phyloP scores from a whole-genome alignment of 1,140 invertebrate species.

The Drosophila serrata region DNA sequence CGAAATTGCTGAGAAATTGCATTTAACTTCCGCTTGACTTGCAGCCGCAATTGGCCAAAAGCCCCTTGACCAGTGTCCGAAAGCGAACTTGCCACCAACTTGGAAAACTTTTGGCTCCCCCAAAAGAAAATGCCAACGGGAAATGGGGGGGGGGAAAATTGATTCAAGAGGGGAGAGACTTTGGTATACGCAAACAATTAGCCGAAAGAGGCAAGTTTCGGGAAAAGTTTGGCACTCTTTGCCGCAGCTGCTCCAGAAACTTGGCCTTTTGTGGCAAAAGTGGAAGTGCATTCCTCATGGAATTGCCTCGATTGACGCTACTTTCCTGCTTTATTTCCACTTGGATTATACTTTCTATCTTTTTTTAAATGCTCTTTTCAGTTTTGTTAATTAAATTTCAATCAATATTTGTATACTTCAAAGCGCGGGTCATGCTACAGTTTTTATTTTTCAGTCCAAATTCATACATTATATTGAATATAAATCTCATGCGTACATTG shows the following conservation, averaged over 20 bases:
- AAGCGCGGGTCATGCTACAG: background rate
- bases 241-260: constrained; percentile 2
- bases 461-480: background rate
- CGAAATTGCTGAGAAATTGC: constrained; percentile 17
- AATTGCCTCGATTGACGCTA: constrained; percentile 2
- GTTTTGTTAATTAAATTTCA: background rate
- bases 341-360: background rate
- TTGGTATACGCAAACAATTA: constrained; percentile 52
- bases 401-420: background rate
- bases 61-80: constrained; percentile 12
- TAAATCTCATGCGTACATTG: background rate
- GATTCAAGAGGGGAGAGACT: background rate
- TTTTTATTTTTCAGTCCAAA: background rate
- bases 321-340: background rate
- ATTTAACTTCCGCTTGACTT: constrained; percentile 34
- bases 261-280: constrained; percentile 24
- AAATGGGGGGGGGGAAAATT: constrained; percentile 13
- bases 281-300: constrained; percentile 7
- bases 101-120: background rate
- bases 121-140: constrained; percentile 17
- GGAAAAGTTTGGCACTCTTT: constrained; percentile 14
- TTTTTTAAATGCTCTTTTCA: background rate
- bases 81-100: background rate
- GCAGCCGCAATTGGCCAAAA: constrained; percentile 17
- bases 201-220: constrained; percentile 36